Evolutionary conservation across 2,113 vertebrate species (phyloP), one percentile per base, ranked within the genome.

Genomic region (Hipposideros armiger): DNA sequence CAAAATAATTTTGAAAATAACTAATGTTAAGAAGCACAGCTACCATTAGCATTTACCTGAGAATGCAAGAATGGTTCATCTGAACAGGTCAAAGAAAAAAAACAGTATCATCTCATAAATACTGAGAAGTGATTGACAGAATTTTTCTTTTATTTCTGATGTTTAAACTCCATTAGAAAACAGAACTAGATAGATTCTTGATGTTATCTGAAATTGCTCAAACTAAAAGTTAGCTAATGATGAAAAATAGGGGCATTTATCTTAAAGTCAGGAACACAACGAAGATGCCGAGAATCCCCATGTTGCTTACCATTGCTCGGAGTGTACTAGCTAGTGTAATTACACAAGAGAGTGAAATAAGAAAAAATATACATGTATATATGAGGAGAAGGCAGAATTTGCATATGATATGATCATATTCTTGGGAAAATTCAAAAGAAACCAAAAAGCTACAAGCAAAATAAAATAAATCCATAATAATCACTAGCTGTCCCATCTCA

Each of bases 1-100:
- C 73, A 77, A 42, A 28, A 28, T 81, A 26, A 81, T 89, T 95
- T 62, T 30, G 36, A 90, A 95, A 97, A 89, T 82, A 72, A 81
- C 80, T 82, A 87, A 73, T 73, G 13, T 54, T 66, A 89, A 74
- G 28, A 74, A 88, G 52, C 82, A 73, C 14, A 60, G 20, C 72
- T 40, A 47, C 26, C 15, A 72, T 87, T 77, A 72, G 36, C 16
- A 78, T 82, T 91, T 80, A 69, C 30, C 81, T 64, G 11, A 32
- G 42, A 45, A 58, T 74, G 14, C 58, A 91, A 85, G 32, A 92
- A 60, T 70, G 22, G 28, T 45, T 91, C 20, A 42, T 82, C n/a
- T 60, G 50, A 84, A 56, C 32, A 52, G 24, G 22, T 88, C 14
- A 90, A 52, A 72, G n/a, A 60, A 85, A 32, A 84, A 91, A 85